Percentiles rank a stretch among this genome's conserved stretches.
Conservation (phyloP, 2,888 invertebrate genomes). For the Blastobasis adustella region DNA sequence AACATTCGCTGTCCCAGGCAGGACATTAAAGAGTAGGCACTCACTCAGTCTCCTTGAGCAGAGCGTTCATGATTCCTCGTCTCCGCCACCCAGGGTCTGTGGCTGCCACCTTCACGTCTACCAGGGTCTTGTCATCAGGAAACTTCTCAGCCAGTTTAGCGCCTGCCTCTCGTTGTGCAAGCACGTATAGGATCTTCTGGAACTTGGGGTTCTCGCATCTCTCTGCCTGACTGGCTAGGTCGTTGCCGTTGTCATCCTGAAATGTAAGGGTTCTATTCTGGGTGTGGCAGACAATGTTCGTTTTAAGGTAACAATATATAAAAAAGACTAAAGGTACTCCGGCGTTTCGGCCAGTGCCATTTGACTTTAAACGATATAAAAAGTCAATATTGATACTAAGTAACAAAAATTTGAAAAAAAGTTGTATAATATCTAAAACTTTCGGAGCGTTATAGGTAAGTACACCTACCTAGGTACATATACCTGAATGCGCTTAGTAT, state of each 20-base stretch:
- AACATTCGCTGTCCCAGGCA: no score
- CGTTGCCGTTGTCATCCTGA: slow-evolving; percentile 43
- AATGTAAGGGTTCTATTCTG: slow-evolving; percentile 8
- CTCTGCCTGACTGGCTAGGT: slow-evolving; percentile 54
- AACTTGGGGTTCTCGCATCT: slow-evolving; percentile 77
- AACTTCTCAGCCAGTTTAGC: slow-evolving; percentile 74
- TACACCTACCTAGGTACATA: no score
- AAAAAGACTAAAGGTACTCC: no score
- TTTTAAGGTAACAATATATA: no score
- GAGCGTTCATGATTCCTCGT: slow-evolving; percentile 78
- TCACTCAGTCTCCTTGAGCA: slow-evolving; percentile 78
- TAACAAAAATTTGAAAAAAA: no score
- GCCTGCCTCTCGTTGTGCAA: slow-evolving; percentile 72
- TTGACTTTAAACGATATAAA: no score
- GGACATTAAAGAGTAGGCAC: slow-evolving; percentile 15
- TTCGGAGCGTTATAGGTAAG: no score
- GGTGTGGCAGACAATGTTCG: neutral
- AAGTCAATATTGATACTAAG: no score
- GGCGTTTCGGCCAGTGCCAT: no score
- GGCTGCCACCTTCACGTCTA: slow-evolving; percentile 79
- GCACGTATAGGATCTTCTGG: slow-evolving; percentile 76
- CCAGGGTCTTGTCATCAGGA: slow-evolving; percentile 65
- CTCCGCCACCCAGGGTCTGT: slow-evolving; percentile 79
- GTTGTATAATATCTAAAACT: no score
- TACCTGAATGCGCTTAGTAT: no score